phyloP scores from a whole-genome alignment of 2,797 vertebrate species.

The Spheniscus humboldti region DNA sequence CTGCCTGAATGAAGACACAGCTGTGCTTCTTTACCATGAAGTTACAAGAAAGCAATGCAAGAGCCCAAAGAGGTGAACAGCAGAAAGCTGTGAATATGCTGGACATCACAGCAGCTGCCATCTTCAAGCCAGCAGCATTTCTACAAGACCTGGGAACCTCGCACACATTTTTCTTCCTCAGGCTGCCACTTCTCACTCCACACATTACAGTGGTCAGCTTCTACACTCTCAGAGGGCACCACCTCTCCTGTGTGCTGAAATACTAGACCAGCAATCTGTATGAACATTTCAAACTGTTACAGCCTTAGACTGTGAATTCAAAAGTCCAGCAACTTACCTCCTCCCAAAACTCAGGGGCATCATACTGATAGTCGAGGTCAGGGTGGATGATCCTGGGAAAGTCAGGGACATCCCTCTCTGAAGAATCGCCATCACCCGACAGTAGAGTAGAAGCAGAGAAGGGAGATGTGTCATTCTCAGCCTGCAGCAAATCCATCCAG shows the following conservation, averaged over 20 bases:
- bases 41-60: not conserved
- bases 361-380: constrained; percentile 89
- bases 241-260: not conserved
- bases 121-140: not conserved
- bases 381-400: constrained; percentile 82
- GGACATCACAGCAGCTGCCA: not conserved
- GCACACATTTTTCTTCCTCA: not conserved
- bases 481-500: constrained; percentile 70
- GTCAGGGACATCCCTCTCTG: constrained; percentile 77
- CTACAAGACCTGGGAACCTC: not conserved
- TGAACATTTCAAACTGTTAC: not conserved
- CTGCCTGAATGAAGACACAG: not conserved
- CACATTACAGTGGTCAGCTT: fast-evolving
- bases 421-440: constrained; percentile 91
- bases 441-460: constrained; percentile 88
- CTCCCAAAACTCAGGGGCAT: constrained; percentile 83
- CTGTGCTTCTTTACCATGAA: not conserved
- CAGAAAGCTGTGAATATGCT: not conserved
- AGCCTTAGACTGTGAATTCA: not conserved
- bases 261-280: not conserved
- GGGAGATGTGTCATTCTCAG: constrained; percentile 83
- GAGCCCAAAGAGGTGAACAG: not conserved
- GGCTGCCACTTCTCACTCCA: not conserved
- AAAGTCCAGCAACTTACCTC: constrained; percentile 76
- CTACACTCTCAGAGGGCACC: not conserved